A percentile compares a stretch with the other conserved stretches of the same genome.
Evolutionary conservation across 2,888 invertebrate species (phyloP).

Genomic region (Pelosia muscerda): DNA sequence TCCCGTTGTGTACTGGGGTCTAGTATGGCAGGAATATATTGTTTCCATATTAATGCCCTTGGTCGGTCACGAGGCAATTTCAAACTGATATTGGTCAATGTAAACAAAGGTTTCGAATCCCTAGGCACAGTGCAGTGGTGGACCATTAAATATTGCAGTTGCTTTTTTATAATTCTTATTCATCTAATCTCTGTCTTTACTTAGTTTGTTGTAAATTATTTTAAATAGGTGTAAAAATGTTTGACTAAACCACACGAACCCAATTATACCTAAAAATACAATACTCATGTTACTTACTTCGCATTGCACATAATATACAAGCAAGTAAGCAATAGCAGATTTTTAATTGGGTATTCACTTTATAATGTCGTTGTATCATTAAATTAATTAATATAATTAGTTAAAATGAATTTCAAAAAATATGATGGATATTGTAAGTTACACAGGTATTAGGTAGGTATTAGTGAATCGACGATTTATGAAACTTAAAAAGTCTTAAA

Average conservation of each 20-base stretch:
- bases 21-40: slow-evolving; percentile 1
- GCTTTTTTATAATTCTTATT: background rate
- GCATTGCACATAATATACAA: slow-evolving; percentile 10
- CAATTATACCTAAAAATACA: slow-evolving; percentile 11
- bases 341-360: background rate
- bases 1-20: background rate
- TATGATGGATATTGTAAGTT: background rate
- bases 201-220: background rate
- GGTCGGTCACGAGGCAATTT: background rate
- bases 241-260: background rate
- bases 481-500: no score
- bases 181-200: background rate
- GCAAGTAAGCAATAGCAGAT: background rate
- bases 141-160: background rate
- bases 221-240: background rate
- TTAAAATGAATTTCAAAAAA: background rate
- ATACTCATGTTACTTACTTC: background rate
- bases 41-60: slow-evolving; percentile 5
- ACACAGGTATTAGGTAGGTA: slow-evolving; percentile 3
- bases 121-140: background rate
- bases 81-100: slow-evolving; percentile 8
- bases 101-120: background rate
- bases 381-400: slow-evolving; percentile 5
- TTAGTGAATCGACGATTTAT: no score
- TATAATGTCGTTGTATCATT: slow-evolving; percentile 2